Base-by-base conservation (phyloP, 2,797 vertebrate genomes). In the Lepus oiostolus region DNA sequence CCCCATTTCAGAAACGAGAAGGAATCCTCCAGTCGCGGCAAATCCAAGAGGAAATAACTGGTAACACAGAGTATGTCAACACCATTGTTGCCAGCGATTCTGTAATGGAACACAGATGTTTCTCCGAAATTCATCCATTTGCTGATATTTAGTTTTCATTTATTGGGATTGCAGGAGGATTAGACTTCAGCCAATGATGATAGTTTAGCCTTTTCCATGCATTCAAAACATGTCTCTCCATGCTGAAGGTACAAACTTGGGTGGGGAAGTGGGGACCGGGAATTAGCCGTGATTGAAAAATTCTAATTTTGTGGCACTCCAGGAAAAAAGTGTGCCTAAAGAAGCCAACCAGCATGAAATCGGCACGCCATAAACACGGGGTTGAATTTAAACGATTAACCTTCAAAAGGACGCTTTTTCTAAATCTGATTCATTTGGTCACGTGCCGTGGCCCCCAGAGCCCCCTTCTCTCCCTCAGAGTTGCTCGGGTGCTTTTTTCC, bases 31-130 rank as follows among this genome's bases (percentile, higher is more conserved):
- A 99, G 98, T 99, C 99, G 88, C 99, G 99, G 96, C 99, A 99
- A 97, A 99, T 99, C 97, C 99, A 99, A 97, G 99, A 99, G 98
- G 99, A 99, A 98, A 99, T 99, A 98, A 99, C 99, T 87, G 99
- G 99, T 96, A 99, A 99, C 98, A 99, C 99, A 62, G 99, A 99
- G 99, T 99, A 98, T 98, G 99, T 99, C 97, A 98, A 98, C 98
- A 97, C 96, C 96, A 95, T 97, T 96, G 97, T 96, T 97, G 97
- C 97, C 97, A 98, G 94, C 97, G 95, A 94, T 93, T 96, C 97
- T 96, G 95, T 98, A 98, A 98, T 98, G 97, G 98, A 98, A 97
- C 96, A 96, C 98, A 98, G 97, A 98, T 98, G 98, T 88, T 50
- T 98, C 96, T 97, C 97, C 95, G 96, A 98, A 98, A 98, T 97